Base-by-base conservation (phyloP, 2,113 vertebrate genomes). In the Pollimyrus isidori region DNA sequence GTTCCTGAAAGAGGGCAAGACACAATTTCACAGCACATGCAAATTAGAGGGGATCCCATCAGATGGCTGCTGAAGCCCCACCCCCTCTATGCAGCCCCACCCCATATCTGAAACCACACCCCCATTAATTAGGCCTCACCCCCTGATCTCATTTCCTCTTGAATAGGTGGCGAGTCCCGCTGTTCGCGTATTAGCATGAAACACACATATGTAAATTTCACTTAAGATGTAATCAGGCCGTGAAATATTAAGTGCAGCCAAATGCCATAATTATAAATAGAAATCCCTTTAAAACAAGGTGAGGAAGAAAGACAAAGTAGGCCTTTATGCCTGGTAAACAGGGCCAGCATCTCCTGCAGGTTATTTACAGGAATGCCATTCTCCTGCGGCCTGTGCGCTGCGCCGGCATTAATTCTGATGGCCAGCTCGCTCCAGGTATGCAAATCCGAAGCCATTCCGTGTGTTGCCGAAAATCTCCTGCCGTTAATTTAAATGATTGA, bases 1-100 rank as follows among this genome's bases (percentile, higher is more conserved):
- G 90, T 93, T 92, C 92, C 92, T 88, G 89, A 91, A 87, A 88
- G 92, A 92, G 91, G 92, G 90, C 90, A 88, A 89, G 76, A 84
- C 76, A 86, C 23, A 30, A 49, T 52, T 86, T 86, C 46, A 52
- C 49, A 11, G 49, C 46, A 4, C 23, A 13, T 19, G 50, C 49
- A 30, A 52, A 53, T 26, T 26, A 21, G 30, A 56, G 1, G 30
- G 85, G 23, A 53, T 39, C 85, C 30, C 85, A 26, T 86, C 85
- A 52, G 46, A 86, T 21, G 50, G 4, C 17, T 53, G 11, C 48
- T 0, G 35, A 86, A 48, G 30, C 50, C 50, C n/a, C 49, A 5
- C 84, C 85, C 46, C 26, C 49, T 9, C 19, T 1, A 49, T 11
- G 58, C n/a, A 65, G 62, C n/a, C 62, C 62, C 62, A 26, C 62